Percentiles rank a stretch among this genome's conserved stretches.
phyloP scores from a whole-genome alignment of 2,113 vertebrate genomes.

The Marcusenius ussheri region DNA sequence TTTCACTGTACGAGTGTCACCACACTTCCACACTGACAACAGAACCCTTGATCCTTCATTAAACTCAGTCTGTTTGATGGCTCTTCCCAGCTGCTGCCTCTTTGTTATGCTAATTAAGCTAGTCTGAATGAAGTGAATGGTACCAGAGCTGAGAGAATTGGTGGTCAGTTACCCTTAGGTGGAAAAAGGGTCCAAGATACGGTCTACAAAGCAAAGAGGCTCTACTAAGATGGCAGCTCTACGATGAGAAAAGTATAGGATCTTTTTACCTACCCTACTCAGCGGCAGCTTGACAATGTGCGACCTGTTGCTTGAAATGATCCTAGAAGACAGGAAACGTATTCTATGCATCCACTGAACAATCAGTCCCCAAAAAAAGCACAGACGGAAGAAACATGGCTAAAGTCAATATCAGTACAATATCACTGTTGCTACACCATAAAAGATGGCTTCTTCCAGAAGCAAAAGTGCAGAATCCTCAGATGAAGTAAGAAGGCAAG shows the following conservation, averaged over 20 bases:
- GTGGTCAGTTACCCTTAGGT: background rate
- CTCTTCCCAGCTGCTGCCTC: background rate
- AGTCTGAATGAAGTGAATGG: background rate
- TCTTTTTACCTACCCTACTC: conserved; percentile 80
- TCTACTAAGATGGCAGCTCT: background rate
- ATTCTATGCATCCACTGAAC: background rate
- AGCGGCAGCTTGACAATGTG: conserved; percentile 98
- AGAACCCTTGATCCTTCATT: background rate
- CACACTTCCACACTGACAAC: background rate
- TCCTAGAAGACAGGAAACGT: conserved; percentile 63
- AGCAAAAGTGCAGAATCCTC: background rate
- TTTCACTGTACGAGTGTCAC: background rate
- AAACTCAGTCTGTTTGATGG: background rate
- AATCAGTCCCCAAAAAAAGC: background rate
- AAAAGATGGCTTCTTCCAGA: background rate
- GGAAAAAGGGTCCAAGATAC: background rate
- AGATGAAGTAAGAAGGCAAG: background rate
- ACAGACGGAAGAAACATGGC: background rate
- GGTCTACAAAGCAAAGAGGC: background rate
- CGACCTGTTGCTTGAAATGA: conserved; percentile 97
- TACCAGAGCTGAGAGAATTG: background rate
- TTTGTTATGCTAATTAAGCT: background rate
- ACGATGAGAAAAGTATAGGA: background rate
- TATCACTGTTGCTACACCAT: background rate
- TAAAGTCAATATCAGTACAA: background rate